phyloP scores from a whole-genome alignment of 2,113 vertebrate genomes.

The Aphyosemion australe region DNA sequence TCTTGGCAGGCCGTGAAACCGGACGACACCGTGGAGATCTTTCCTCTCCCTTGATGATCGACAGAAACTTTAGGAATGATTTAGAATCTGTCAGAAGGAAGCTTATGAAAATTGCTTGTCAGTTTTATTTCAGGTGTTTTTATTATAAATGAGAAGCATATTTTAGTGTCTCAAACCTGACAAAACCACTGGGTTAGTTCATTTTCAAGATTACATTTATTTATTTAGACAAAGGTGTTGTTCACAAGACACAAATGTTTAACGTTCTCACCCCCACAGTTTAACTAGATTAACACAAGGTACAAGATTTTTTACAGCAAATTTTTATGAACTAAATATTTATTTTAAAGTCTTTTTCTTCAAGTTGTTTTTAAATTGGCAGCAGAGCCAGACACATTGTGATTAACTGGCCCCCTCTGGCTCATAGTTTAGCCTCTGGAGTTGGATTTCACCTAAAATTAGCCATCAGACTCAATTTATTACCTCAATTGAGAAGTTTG shows the following conservation, averaged over 20 bases:
- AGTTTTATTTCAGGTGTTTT: neutral
- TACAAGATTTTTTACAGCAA: slow-evolving; percentile 53
- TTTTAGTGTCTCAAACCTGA: neutral
- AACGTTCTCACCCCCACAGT: slow-evolving; percentile 18
- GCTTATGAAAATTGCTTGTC: neutral
- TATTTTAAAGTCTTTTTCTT: slow-evolving; percentile 39
- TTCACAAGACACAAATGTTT: neutral
- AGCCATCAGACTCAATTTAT: slow-evolving; percentile 85
- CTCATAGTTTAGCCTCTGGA: slow-evolving; percentile 73
- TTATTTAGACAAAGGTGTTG: neutral
- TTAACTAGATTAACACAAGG: slow-evolving; percentile 43
- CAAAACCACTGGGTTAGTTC: slow-evolving; percentile 5
- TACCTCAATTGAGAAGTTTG: slow-evolving; percentile 78
- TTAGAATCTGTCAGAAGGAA: neutral
- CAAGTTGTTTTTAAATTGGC: slow-evolving; percentile 69
- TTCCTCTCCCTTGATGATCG: slow-evolving; percentile 11
- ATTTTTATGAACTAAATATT: slow-evolving; percentile 60
- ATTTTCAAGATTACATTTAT: neutral
- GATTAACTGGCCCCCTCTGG: slow-evolving; percentile 82
- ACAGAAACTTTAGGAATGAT: slow-evolving; percentile 9
- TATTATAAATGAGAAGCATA: neutral
- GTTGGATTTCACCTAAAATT: slow-evolving; percentile 84
- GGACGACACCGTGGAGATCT: slow-evolving; percentile 17
- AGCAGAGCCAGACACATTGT: slow-evolving; percentile 78
- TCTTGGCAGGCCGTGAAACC: slow-evolving; percentile 48